Percentiles rank a stretch among this genome's conserved stretches.
Evolutionary conservation across 1,140 invertebrate genomes (phyloP).

Genomic region (Bombus affinis): DNA sequence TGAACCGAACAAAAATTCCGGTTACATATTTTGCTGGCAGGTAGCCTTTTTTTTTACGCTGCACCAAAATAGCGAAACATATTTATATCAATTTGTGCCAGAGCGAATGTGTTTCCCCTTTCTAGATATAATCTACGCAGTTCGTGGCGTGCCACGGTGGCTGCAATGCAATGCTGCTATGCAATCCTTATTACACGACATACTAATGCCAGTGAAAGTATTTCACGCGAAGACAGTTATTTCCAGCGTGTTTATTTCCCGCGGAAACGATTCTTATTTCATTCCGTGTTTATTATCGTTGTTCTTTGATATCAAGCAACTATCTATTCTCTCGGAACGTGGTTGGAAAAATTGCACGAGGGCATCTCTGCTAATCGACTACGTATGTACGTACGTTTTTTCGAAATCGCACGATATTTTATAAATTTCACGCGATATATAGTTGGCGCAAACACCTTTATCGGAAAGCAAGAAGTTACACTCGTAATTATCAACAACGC

Average conservation of each 20-base stretch:
- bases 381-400: too few relatives aligned
- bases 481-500: not conserved
- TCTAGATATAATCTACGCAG: conserved; percentile 16
- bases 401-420: not conserved
- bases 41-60: too few relatives aligned
- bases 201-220: conserved; percentile 10
- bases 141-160: not conserved
- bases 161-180: not conserved
- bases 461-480: too few relatives aligned
- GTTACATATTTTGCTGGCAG: not conserved
- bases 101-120: not conserved
- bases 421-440: not conserved
- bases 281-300: not conserved
- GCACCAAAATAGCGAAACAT: conserved; percentile 2
- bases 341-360: not conserved
- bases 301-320: too few relatives aligned
- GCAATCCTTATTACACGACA: conserved; percentile 13
- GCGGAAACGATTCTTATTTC: not conserved
- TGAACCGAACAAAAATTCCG: not conserved
- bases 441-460: not conserved
- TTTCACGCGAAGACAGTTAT: conserved; percentile 9
- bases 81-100: conserved; percentile 33
- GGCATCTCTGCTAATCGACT: not conserved
- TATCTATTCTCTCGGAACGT: not conserved
- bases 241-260: not conserved